A percentile compares a stretch with the other conserved stretches of the same genome.
These are phyloP conservation scores for Taurulus bubalis DNA, from an alignment of 2,113 vertebrate genomes.

Conservation along the genomic window DNA sequence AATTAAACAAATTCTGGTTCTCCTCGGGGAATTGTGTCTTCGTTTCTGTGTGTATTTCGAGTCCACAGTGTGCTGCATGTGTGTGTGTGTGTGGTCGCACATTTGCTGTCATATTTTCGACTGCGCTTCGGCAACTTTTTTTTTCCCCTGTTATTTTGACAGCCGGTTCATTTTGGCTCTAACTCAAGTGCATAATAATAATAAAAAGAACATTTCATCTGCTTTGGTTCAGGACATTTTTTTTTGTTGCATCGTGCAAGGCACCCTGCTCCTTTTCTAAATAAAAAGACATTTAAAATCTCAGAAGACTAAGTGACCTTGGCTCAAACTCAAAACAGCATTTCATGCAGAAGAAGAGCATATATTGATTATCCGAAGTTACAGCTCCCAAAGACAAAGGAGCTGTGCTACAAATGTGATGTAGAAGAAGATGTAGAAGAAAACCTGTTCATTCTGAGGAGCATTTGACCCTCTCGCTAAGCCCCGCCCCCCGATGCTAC, in stretches of 20 bases:
- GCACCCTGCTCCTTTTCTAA: background rate
- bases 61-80: background rate
- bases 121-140: background rate
- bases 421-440: too few relatives aligned
- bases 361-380: conserved; percentile 23
- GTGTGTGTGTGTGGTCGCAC: conserved; percentile 14
- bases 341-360: conserved; percentile 17
- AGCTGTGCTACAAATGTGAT: conserved; percentile 13
- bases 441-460: background rate
- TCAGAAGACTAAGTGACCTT: conserved; percentile 15
- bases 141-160: conserved; percentile 9
- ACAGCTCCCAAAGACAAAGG: background rate
- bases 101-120: conserved; percentile 28
- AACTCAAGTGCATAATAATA: conserved; percentile 15
- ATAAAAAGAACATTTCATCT: conserved; percentile 26
- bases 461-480: background rate
- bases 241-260: conserved; percentile 7
- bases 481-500: background rate
- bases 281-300: conserved; percentile 29
- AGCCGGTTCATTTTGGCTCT: background rate
- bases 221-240: conserved; percentile 15
- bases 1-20: conserved; percentile 25
- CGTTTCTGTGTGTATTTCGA: conserved; percentile 19
- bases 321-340: conserved; percentile 23
- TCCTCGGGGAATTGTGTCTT: conserved; percentile 13